Evolutionary conservation across 2,888 invertebrate genomes (phyloP).

Genomic region (Lutraria lutraria): DNA sequence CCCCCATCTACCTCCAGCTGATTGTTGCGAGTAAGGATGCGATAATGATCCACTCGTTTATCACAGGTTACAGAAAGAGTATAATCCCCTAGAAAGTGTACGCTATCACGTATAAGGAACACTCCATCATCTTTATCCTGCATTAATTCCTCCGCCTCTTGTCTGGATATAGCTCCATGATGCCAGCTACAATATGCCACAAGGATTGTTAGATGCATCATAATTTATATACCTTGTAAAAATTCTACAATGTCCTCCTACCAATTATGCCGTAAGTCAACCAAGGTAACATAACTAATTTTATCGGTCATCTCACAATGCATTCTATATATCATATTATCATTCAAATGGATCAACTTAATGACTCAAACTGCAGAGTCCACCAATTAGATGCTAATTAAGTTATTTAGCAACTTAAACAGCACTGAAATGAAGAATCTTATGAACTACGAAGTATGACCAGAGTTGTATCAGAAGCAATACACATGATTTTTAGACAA

Average conservation of each 20-base stretch:
- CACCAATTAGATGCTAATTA: too few species aligned
- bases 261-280: too few species aligned
- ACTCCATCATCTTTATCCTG: slow-evolving; percentile 89
- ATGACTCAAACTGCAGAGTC: too few species aligned
- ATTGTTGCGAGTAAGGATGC: slow-evolving; percentile 93
- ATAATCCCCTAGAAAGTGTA: slow-evolving; percentile 99
- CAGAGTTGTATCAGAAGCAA: too few species aligned
- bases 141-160: slow-evolving; percentile 96
- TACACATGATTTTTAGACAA: too few species aligned
- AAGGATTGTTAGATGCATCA: not conserved
- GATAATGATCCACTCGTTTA: slow-evolving; percentile 96
- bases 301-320: too few species aligned
- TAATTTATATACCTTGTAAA: not conserved
- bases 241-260: not conserved
- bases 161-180: slow-evolving; percentile 98
- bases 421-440: too few species aligned
- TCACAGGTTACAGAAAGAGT: slow-evolving; percentile 96
- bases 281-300: too few species aligned
- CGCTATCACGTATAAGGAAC: slow-evolving; percentile 98
- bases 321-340: too few species aligned
- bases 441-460: too few species aligned
- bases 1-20: slow-evolving; percentile 95
- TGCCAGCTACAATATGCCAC: slow-evolving; percentile 92
- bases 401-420: too few species aligned
- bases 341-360: too few species aligned